phyloP scores from a whole-genome alignment of 2,888 invertebrate species.

The Cylindroiulus punctatus region DNA sequence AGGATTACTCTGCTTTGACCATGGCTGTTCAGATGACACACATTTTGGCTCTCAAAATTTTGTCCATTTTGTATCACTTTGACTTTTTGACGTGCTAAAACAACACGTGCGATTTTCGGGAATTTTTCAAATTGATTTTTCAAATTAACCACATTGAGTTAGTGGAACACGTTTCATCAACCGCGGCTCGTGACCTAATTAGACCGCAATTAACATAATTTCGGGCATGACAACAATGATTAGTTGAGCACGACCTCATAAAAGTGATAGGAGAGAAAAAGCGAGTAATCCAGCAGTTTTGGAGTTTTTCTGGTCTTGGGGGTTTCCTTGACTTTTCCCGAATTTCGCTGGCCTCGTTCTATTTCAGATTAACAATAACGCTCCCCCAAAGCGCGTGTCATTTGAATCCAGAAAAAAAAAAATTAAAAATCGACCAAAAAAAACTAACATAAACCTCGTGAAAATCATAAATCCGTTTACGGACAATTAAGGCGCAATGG shows the following conservation, averaged over 20 bases:
- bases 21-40: too few relatives aligned
- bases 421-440: background rate
- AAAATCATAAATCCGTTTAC: background rate
- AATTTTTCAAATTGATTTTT: too few relatives aligned
- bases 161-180: background rate
- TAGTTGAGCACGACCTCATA: slow-evolving; percentile 1
- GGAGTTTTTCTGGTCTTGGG: background rate
- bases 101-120: too few relatives aligned
- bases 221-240: background rate
- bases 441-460: background rate
- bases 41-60: too few relatives aligned
- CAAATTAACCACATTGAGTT: background rate
- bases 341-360: slow-evolving; percentile 27
- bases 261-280: background rate
- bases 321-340: background rate
- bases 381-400: background rate
- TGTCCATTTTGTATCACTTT: too few relatives aligned
- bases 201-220: slow-evolving; percentile 13
- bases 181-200: slow-evolving; percentile 6
- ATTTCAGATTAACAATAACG: background rate
- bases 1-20: too few relatives aligned
- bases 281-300: background rate
- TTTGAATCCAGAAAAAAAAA: background rate
- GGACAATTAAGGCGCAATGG: background rate
- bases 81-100: too few relatives aligned